Base-by-base conservation (phyloP, 1,140 invertebrate species). In the Apis mellifera region DNA sequence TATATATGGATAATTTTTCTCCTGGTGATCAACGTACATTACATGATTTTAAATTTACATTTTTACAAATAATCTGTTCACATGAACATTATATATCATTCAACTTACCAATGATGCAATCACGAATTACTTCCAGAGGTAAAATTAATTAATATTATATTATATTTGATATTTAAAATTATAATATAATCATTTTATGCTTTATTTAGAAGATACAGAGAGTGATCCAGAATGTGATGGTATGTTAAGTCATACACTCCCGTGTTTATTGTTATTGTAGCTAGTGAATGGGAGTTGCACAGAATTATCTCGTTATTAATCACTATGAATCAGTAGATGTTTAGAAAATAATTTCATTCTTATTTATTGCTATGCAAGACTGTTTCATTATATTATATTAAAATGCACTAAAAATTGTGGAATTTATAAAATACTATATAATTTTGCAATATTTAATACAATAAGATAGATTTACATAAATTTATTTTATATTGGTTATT, bases 31-130 rank as follows among this genome's bases (percentile, higher is more conserved):
- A 96, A 0, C 95, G 96, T 84, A 95, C 95, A 74, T 93, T 99
- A 23, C 97, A 98, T 84, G 97, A 98, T 83, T 97, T 97, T 90
- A 98, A 98, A 93, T 97, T 98, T 87, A 96, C 97, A 71, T 99
- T 98, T 90, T 93, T 99, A 57, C 97, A 98, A 91, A 97, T 98
- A 59, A 96, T 99, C 65, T 99, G 97, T 91, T 97, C 97, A 42
- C 98, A 99, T 90, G 98, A 99, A 92, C 98, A 98, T 94, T 99
- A 97, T 94, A 96, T 98, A 80, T 96, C 96, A 15, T 96, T 98
- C 83, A 99, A 98, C 95, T 95, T 98, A 86, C 98, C 97, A 8
- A 95, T 97, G 79, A 95, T 96, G 90, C 95, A 96, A 64, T 95
- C 95, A 50, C 95, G 95, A 87, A 85, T 90, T 19, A 88, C 90